phyloP scores from a whole-genome alignment of 1,140 invertebrate genomes.

The Phenacoccus solenopsis region DNA sequence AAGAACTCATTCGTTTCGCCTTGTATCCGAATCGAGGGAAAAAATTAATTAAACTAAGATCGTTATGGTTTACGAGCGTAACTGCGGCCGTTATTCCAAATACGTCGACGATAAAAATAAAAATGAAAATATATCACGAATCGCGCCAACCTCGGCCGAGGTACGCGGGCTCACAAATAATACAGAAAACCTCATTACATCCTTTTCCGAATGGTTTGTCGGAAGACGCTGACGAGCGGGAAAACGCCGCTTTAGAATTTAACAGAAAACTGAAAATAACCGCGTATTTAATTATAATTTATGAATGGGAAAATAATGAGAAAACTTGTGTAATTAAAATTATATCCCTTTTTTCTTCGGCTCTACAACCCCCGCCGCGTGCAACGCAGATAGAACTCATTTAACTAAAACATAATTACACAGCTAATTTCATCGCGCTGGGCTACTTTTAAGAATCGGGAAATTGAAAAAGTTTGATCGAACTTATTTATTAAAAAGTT shows the following conservation, averaged over 20 bases:
- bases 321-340: conserved; percentile 3
- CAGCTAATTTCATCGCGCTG: not conserved
- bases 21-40: no score
- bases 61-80: not conserved
- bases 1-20: no score
- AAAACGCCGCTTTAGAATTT: not conserved
- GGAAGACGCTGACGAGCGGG: not conserved
- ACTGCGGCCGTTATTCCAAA: not conserved
- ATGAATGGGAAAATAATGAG: conserved; percentile 2
- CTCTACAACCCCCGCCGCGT: not conserved
- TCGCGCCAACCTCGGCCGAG: not conserved
- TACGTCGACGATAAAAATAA: conserved; percentile 1
- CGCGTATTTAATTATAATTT: conserved; percentile 3
- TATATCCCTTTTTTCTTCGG: not conserved
- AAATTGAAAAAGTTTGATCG: conserved; percentile 3
- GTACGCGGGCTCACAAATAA: not conserved
- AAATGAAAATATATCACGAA: conserved; percentile 3
- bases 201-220: not conserved
- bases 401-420: conserved; percentile 3
- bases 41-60: conserved; percentile 4
- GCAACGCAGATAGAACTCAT: not conserved
- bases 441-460: not conserved
- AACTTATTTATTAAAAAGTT: conserved; percentile 4
- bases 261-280: not conserved
- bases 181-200: not conserved